phyloP scores from a whole-genome alignment of 2,888 invertebrate genomes.

The Aplocera efformata region DNA sequence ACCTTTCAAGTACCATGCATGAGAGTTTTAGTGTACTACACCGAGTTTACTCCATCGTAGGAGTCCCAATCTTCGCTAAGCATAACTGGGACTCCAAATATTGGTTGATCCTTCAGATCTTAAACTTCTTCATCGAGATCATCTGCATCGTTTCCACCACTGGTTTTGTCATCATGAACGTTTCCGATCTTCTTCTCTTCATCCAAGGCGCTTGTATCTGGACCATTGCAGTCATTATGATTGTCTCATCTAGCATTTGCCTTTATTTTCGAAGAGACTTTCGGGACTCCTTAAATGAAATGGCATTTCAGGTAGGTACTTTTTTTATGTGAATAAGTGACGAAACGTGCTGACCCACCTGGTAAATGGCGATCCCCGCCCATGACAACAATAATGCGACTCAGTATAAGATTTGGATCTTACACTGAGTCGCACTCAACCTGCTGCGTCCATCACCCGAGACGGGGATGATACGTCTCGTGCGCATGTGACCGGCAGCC shows the following conservation, averaged over 20 bases:
- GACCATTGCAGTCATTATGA: slow-evolving; percentile 65
- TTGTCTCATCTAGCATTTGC: slow-evolving; percentile 55
- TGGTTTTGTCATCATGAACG: slow-evolving; percentile 47
- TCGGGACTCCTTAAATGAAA: slow-evolving; percentile 51
- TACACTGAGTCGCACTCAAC: too few species aligned
- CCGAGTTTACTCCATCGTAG: slow-evolving; percentile 52
- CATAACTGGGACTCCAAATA: slow-evolving; percentile 47
- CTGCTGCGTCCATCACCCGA: too few species aligned
- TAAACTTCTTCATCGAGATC: slow-evolving; percentile 52
- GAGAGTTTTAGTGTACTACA: slow-evolving; percentile 53
- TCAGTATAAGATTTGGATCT: too few species aligned
- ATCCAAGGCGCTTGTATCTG: slow-evolving; percentile 71
- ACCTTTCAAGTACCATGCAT: slow-evolving; percentile 53
- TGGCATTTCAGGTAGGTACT: slow-evolving; percentile 39
- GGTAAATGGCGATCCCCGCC: too few species aligned
- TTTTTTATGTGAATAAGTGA: too few species aligned
- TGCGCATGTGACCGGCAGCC: too few species aligned
- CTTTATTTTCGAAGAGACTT: slow-evolving; percentile 53
- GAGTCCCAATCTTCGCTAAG: slow-evolving; percentile 56
- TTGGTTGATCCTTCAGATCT: slow-evolving; percentile 53
- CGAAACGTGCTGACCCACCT: too few species aligned
- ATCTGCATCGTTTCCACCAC: slow-evolving; percentile 58
- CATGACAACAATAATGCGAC: too few species aligned
- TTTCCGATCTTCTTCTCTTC: slow-evolving; percentile 44
- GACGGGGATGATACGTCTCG: too few species aligned